Evolutionary conservation across 2,888 invertebrate genomes (phyloP).

Genomic region (Drosophila paranaensis): DNA sequence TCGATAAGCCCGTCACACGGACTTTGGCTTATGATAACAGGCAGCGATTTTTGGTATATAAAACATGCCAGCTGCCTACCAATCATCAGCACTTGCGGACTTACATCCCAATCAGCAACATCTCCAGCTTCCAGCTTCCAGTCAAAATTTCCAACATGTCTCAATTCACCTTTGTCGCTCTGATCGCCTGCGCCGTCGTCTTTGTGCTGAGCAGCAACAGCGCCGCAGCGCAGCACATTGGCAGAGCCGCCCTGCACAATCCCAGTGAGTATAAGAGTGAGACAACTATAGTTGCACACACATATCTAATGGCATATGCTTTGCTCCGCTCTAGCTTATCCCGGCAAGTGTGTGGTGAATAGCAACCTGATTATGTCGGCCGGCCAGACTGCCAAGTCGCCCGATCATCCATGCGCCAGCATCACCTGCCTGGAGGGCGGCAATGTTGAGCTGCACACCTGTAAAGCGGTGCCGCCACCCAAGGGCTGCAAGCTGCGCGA

Average conservation of each 20-base stretch:
- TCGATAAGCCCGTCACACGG: constrained; percentile 66
- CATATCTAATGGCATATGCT: not conserved
- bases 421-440: constrained; percentile 70
- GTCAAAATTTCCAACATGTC: constrained; percentile 45
- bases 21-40: constrained; percentile 64
- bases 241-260: constrained; percentile 63
- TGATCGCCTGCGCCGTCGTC: constrained; percentile 37
- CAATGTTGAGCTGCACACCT: constrained; percentile 69
- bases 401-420: constrained; percentile 76
- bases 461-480: constrained; percentile 74
- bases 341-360: constrained; percentile 77
- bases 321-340: constrained; percentile 57
- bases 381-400: constrained; percentile 76
- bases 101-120: constrained; percentile 46
- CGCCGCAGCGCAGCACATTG: constrained; percentile 65
- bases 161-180: constrained; percentile 24
- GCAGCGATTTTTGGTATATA: constrained; percentile 61
- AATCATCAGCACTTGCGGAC: constrained; percentile 60
- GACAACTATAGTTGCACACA: not conserved
- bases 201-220: constrained; percentile 29
- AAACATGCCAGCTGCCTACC: constrained; percentile 51
- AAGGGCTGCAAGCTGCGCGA: constrained; percentile 81
- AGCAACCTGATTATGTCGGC: constrained; percentile 70
- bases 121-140: constrained; percentile 5
- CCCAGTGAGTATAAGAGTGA: constrained; percentile 64